Conservation (phyloP, 2,888 invertebrate species). For the Linnaemya tessellans region DNA sequence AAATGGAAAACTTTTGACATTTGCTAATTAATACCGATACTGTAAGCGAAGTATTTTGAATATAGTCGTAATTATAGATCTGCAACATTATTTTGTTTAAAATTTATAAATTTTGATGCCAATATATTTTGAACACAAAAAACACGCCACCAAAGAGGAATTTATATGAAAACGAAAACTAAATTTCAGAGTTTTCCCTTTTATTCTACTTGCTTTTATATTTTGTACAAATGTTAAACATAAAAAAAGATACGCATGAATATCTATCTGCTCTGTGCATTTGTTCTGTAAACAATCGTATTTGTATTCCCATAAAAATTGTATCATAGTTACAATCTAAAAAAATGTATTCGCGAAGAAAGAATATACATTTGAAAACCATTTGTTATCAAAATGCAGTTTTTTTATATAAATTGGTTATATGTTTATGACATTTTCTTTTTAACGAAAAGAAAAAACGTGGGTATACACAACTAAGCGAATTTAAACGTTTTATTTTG, state of each 20-base stretch:
- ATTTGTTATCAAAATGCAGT: neutral
- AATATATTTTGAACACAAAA: neutral
- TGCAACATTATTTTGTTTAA: neutral
- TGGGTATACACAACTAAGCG: constrained; percentile 59
- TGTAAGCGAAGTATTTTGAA: neutral
- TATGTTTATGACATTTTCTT: neutral
- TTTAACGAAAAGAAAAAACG: constrained; percentile 23
- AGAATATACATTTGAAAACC: constrained; percentile 9
- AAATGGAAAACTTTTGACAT: neutral
- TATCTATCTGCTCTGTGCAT: too few relatives aligned
- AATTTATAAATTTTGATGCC: neutral
- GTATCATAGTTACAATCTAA: too few relatives aligned
- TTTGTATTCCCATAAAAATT: too few relatives aligned
- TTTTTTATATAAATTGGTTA: neutral
- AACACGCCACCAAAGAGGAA: too few relatives aligned
- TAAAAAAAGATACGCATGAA: too few relatives aligned
- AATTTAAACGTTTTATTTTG: constrained; percentile 66
- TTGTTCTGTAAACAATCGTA: too few relatives aligned
- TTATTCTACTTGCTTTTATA: too few relatives aligned
- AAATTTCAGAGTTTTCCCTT: too few relatives aligned
- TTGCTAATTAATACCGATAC: neutral
- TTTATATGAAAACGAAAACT: too few relatives aligned
- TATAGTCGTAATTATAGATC: neutral
- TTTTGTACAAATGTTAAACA: too few relatives aligned
- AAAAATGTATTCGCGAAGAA: neutral